phyloP scores from a whole-genome alignment of 2,888 invertebrate species.

The Eupelmus urozonus region DNA sequence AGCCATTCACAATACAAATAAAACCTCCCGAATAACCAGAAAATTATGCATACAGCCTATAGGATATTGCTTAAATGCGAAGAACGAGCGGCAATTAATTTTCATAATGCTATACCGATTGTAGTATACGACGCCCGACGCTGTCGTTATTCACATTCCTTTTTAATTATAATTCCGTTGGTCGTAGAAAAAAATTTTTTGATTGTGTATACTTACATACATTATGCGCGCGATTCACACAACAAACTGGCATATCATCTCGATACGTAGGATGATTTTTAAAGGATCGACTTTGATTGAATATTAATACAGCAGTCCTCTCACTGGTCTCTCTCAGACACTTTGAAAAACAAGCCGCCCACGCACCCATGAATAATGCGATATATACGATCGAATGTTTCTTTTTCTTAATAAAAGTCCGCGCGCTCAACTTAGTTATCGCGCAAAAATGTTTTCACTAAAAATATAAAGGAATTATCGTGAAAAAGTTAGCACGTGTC shows the following conservation, averaged over 20 bases:
- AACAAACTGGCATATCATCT: slow-evolving; percentile 39
- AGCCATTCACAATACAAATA: too few species aligned
- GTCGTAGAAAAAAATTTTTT: background rate
- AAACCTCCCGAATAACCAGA: background rate
- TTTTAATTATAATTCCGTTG: too few species aligned
- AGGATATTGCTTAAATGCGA: background rate
- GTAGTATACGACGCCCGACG: background rate
- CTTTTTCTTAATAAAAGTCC: too few species aligned
- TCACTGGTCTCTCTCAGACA: slow-evolving; percentile 6
- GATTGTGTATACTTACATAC: background rate
- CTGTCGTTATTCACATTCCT: too few species aligned
- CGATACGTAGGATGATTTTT: slow-evolving; percentile 28
- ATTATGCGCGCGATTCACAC: background rate
- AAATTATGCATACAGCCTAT: too few species aligned
- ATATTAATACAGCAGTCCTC: slow-evolving; percentile 23
- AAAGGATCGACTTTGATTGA: slow-evolving; percentile 28
- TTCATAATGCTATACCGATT: background rate
- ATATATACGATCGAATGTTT: background rate
- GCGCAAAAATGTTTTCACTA: too few species aligned
- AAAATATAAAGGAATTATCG: too few species aligned
- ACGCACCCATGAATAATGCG: background rate
- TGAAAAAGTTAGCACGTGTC: too few species aligned
- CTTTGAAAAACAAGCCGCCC: slow-evolving; percentile 26
- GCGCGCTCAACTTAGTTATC: too few species aligned
- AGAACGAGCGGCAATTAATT: background rate